Percentiles rank a stretch among this genome's conserved stretches.
These are phyloP conservation scores for Sminthurinus aureus DNA, from an alignment of 2,888 invertebrate genomes.

Conservation along the genomic window DNA sequence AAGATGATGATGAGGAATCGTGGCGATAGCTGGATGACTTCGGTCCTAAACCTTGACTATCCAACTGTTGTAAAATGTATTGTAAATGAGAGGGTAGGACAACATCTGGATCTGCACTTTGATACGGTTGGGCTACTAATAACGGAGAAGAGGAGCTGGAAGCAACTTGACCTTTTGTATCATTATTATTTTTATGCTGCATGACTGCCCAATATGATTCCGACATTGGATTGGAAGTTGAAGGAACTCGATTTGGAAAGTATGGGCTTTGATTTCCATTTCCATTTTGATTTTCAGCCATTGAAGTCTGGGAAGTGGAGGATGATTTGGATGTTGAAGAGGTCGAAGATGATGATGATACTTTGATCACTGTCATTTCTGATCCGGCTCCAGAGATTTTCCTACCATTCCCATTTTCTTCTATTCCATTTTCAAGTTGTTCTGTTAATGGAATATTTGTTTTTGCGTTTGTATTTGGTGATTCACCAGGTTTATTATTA, in stretches of 20 bases:
- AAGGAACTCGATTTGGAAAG: neutral
- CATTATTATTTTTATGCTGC: slow-evolving; percentile 37
- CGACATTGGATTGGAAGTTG: slow-evolving; percentile 35
- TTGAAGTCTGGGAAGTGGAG: neutral
- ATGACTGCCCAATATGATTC: slow-evolving; percentile 42
- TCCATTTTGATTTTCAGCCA: neutral
- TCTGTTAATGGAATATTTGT: neutral
- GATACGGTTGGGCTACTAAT: slow-evolving; percentile 17
- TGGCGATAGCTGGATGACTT: slow-evolving; percentile 14
- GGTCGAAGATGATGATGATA: neutral
- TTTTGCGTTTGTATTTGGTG: neutral
- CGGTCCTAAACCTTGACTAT: slow-evolving; percentile 46
- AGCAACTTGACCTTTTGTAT: neutral
- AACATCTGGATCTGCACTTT: slow-evolving; percentile 42
- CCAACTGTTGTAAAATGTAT: slow-evolving; percentile 48
- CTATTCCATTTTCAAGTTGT: neutral
- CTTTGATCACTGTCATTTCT: neutral
- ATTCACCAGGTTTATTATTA: too few species aligned
- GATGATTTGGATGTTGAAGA: neutral
- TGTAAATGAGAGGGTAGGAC: slow-evolving; percentile 44
- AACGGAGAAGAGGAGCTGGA: slow-evolving; percentile 1
- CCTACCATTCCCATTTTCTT: neutral
- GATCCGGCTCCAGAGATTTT: neutral
- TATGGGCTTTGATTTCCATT: neutral
- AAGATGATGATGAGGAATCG: neutral